phyloP scores from a whole-genome alignment of 2,113 vertebrate species.

The Accipiter virgatus region DNA sequence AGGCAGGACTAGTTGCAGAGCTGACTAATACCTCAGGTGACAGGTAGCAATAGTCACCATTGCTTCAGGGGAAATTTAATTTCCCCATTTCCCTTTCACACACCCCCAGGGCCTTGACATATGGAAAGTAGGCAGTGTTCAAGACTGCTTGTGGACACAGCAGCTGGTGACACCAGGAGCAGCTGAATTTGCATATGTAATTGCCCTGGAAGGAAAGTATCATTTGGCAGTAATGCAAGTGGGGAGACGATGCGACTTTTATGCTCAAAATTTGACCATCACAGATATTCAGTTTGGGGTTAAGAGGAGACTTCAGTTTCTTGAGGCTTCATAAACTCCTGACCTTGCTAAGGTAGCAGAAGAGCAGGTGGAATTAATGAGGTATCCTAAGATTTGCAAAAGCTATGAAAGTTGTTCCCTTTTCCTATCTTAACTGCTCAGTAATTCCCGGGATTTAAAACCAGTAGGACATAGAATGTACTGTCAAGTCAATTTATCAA shows the following conservation, averaged over 20 bases:
- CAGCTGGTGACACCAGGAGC: background rate
- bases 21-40: background rate
- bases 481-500: background rate
- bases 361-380: background rate
- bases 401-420: background rate
- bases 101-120: background rate
- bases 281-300: background rate
- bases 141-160: background rate
- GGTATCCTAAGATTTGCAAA: background rate
- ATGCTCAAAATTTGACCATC: background rate
- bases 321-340: background rate
- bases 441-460: background rate
- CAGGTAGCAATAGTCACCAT: background rate
- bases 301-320: background rate
- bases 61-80: background rate
- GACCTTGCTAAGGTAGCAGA: background rate
- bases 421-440: background rate
- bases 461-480: background rate
- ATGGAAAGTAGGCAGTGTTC: background rate
- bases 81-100: background rate
- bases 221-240: background rate
- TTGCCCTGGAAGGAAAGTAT: background rate
- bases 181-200: background rate
- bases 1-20: background rate
- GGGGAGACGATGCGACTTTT: background rate